A percentile compares a stretch with the other conserved stretches of the same genome.
These are phyloP conservation scores for Phylloscopus trochilus DNA, from an alignment of 2,113 vertebrate species.

Conservation along the genomic window DNA sequence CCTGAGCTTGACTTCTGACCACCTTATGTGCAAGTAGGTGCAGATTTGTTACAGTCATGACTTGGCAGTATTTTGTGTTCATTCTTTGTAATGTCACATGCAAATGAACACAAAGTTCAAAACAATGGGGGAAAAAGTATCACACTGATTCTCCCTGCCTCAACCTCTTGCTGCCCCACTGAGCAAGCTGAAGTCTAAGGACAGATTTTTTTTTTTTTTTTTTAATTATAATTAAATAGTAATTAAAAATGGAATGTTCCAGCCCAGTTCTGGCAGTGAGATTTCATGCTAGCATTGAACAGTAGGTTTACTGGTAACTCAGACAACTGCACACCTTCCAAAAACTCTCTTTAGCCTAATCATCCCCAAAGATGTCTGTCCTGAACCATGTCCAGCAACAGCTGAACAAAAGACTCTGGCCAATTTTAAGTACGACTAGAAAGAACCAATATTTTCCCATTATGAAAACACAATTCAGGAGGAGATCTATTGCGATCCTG, in stretches of 20 bases:
- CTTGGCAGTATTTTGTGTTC: slow-evolving; percentile 9
- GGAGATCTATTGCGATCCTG: not conserved
- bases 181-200: not conserved
- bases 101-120: not conserved
- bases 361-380: not conserved
- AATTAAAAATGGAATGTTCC: not conserved
- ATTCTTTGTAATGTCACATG: not conserved
- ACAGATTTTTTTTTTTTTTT: not conserved
- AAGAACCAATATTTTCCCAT: not conserved
- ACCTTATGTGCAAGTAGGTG: not conserved
- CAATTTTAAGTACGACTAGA: not conserved
- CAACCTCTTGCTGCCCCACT: not conserved
- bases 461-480: not conserved
- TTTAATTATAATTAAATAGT: not conserved
- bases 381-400: not conserved
- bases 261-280: not conserved
- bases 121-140: not conserved
- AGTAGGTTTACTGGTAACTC: not conserved
- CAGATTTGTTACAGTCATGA: not conserved
- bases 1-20: not conserved
- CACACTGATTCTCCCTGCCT: not conserved
- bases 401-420: not conserved
- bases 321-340: not conserved
- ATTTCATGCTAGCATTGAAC: not conserved
- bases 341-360: not conserved